A percentile compares a stretch with the other conserved stretches of the same genome.
Evolutionary conservation across 2,113 vertebrate genomes (phyloP).

Genomic region (Speoplatyrhinus poulsoni): DNA sequence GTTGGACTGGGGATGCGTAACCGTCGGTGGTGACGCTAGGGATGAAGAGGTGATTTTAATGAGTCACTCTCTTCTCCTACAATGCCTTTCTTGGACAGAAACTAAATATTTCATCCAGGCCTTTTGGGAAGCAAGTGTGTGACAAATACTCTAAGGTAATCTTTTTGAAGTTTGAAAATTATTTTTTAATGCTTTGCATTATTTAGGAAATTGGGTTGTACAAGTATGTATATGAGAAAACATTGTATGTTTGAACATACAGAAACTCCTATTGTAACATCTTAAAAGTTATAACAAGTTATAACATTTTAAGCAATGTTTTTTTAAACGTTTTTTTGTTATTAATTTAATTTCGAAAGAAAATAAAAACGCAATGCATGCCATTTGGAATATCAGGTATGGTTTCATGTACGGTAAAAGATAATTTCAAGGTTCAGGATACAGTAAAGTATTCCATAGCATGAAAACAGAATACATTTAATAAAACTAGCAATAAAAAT

Average conservation of each 20-base stretch:
- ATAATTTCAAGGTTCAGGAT: too few relatives aligned
- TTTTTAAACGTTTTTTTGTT: too few relatives aligned
- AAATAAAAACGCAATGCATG: too few relatives aligned
- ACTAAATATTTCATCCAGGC: not conserved
- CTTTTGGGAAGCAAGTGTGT: not conserved
- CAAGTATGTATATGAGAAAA: not conserved
- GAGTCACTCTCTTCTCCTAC: not conserved
- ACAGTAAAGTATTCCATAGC: too few relatives aligned
- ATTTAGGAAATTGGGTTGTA: conserved; percentile 18
- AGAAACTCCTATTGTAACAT: not conserved
- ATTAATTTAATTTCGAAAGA: too few relatives aligned
- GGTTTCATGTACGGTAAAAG: too few relatives aligned
- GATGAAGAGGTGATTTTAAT: not conserved
- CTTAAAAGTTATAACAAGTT: not conserved
- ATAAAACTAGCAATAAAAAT: too few relatives aligned
- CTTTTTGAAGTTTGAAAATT: conserved; percentile 38
- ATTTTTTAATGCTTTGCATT: conserved; percentile 44
- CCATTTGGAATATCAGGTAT: too few relatives aligned
- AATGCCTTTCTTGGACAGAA: not conserved
- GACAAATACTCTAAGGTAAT: not conserved
- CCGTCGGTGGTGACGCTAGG: too few relatives aligned
- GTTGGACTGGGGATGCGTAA: too few relatives aligned
- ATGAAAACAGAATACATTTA: too few relatives aligned
- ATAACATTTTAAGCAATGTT: not conserved
- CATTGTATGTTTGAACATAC: not conserved